Conservation (phyloP, 2,113 vertebrate genomes). For the Antigone vipio region DNA sequence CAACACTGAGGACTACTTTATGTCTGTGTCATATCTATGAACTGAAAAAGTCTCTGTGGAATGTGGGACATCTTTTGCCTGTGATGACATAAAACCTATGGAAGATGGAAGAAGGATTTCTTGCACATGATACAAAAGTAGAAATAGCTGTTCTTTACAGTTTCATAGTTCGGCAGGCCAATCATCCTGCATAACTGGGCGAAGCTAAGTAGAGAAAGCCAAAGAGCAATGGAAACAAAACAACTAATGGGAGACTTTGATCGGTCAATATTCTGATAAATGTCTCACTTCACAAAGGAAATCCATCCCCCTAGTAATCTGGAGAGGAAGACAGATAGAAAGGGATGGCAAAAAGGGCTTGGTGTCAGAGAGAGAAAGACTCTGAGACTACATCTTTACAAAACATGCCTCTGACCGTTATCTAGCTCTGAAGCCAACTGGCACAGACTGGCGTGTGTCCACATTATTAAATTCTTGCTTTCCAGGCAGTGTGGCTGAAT, state of each 20-base stretch:
- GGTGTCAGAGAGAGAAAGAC: neutral
- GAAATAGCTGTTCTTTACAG: neutral
- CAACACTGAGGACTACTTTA: neutral
- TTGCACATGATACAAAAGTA: neutral
- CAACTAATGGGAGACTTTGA: neutral
- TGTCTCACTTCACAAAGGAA: neutral
- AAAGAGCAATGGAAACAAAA: neutral
- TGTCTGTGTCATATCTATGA: neutral
- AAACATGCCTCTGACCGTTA: neutral
- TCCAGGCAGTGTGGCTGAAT: conserved; percentile 7
- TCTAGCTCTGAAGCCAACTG: conserved; percentile 12
- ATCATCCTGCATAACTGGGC: neutral
- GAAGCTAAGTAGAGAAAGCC: neutral
- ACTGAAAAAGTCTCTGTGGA: neutral
- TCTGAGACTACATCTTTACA: neutral
- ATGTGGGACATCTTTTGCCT: neutral
- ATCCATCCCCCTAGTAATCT: neutral
- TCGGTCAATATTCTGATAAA: neutral
- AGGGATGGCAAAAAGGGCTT: neutral
- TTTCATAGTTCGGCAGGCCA: neutral
- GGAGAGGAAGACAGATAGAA: neutral
- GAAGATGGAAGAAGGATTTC: neutral
- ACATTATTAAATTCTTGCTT: conserved; percentile 43
- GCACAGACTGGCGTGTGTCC: neutral
- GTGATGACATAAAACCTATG: neutral